phyloP scores from a whole-genome alignment of 2,113 vertebrate species.

The Pristiophorus japonicus region DNA sequence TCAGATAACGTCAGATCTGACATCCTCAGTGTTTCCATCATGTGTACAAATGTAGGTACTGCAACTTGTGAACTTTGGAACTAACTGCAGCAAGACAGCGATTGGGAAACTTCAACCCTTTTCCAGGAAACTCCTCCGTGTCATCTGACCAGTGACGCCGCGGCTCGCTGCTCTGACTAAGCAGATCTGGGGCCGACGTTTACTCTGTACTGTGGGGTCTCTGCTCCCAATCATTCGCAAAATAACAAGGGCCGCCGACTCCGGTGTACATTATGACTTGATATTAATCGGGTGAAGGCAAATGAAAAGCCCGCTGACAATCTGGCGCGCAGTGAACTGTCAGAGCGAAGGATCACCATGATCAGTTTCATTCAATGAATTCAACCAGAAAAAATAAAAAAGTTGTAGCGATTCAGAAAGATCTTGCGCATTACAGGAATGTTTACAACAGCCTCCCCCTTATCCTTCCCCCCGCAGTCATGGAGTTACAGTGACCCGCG shows the following conservation, averaged over 20 bases:
- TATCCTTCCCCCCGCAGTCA: background rate
- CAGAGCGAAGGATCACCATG: background rate
- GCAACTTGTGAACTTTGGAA: background rate
- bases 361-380: background rate
- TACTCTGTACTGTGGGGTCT: background rate
- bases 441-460: background rate
- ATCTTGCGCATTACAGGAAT: background rate
- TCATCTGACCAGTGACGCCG: constrained; percentile 30
- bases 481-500: background rate
- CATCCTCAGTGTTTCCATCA: background rate
- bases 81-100: background rate
- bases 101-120: constrained; percentile 21
- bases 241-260: background rate
- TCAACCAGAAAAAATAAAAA: background rate
- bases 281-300: background rate
- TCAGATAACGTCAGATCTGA: background rate
- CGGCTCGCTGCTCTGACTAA: background rate
- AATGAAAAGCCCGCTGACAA: background rate
- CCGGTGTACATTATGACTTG: background rate
- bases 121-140: constrained; percentile 29
- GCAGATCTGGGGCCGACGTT: background rate
- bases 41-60: background rate
- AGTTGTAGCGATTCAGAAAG: background rate
- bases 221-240: background rate
- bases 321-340: background rate